Evolutionary conservation across 1,140 invertebrate genomes (phyloP).

Genomic region (Battus philenor): DNA sequence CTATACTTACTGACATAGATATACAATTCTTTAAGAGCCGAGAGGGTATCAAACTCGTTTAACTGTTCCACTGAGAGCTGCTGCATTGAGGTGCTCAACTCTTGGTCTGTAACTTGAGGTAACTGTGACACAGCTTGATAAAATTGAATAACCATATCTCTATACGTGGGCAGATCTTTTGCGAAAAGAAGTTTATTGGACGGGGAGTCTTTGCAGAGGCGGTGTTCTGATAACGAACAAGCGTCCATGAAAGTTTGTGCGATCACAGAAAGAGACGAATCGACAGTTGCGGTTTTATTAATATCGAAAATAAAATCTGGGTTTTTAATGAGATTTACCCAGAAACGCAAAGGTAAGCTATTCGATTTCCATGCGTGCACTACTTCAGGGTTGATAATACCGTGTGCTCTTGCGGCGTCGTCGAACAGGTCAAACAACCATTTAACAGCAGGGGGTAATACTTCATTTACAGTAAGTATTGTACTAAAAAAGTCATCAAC

Average conservation of each 20-base stretch:
- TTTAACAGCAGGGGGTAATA: constrained; percentile 94
- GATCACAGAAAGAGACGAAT: constrained; percentile 95
- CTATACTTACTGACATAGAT: constrained; percentile 96
- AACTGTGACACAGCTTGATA: constrained; percentile 90
- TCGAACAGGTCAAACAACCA: constrained; percentile 97
- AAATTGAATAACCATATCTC: constrained; percentile 91
- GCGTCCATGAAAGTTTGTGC: constrained; percentile 98
- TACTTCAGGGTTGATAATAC: constrained; percentile 89
- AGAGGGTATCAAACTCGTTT: constrained; percentile 92
- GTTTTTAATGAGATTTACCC: constrained; percentile 98
- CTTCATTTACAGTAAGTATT: constrained; percentile 91
- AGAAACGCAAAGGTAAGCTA: constrained; percentile 94
- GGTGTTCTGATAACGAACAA: constrained; percentile 91
- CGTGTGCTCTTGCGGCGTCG: constrained; percentile 89
- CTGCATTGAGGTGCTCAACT: constrained; percentile 94
- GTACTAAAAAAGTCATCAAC: constrained; percentile 96
- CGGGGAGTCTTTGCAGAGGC: constrained; percentile 95
- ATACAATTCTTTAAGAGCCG: constrained; percentile 94
- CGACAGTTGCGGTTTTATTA: constrained; percentile 93
- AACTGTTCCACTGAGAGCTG: constrained; percentile 90
- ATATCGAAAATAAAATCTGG: constrained; percentile 98
- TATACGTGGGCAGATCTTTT: constrained; percentile 94
- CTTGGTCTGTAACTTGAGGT: constrained; percentile 93
- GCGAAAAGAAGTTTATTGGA: constrained; percentile 96
- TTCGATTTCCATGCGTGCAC: constrained; percentile 98